Conservation (phyloP, 2,113 vertebrate genomes). For the Daboia siamensis region DNA sequence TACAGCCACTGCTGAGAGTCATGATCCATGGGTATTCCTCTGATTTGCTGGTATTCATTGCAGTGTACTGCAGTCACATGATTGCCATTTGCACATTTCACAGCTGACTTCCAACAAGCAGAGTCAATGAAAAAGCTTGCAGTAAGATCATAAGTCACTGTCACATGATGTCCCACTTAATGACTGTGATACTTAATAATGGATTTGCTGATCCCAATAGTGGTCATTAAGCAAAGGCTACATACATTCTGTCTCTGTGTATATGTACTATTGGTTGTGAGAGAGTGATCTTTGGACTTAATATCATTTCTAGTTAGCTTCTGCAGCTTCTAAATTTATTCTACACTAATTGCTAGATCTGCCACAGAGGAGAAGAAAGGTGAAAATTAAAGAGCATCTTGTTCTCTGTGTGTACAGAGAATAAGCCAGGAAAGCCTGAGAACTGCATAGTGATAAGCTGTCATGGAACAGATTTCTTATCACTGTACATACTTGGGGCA, state of each 20-base stretch:
- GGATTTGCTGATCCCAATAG: neutral
- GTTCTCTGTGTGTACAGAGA: neutral
- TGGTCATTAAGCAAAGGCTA: neutral
- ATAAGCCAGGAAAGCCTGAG: neutral
- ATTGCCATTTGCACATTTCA: neutral
- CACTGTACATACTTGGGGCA: neutral
- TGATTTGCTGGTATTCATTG: neutral
- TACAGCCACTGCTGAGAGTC: too few relatives aligned
- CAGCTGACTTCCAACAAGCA: neutral
- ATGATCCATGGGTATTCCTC: too few relatives aligned
- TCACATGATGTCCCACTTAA: neutral
- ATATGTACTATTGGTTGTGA: constrained; percentile 1
- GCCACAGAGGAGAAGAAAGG: neutral
- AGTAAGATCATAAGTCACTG: neutral
- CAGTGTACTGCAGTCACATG: neutral
- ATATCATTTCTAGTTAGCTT: constrained; percentile 28
- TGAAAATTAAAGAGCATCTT: neutral
- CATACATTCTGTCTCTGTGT: neutral
- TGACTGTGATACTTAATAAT: neutral
- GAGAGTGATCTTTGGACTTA: neutral
- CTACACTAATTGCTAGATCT: constrained; percentile 20
- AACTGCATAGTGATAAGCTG: neutral
- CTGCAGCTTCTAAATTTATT: constrained; percentile 45
- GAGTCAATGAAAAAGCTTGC: neutral
- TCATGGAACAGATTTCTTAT: neutral